phyloP scores from a whole-genome alignment of 2,113 vertebrate genomes.

The Chaenogobius annularis region DNA sequence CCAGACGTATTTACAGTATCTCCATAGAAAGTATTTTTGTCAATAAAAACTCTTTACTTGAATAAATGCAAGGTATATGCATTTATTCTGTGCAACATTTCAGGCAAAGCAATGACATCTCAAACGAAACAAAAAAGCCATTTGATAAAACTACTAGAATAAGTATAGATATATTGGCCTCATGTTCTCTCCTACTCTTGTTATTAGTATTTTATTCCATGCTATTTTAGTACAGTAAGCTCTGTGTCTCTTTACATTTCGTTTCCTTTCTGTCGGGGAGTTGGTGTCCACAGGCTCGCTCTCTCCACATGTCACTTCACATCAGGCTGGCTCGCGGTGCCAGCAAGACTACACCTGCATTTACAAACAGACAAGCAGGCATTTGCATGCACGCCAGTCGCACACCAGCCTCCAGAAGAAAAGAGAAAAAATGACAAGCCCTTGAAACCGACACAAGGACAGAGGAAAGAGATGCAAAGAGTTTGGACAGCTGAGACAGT shows the following conservation, averaged over 20 bases:
- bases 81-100: too few species aligned
- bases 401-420: constrained; percentile 1
- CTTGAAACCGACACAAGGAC: constrained; percentile 30
- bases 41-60: too few species aligned
- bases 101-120: too few species aligned
- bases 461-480: constrained; percentile 10
- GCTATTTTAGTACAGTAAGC: too few species aligned
- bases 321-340: constrained; percentile 39
- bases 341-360: constrained; percentile 52
- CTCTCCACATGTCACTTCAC: constrained; percentile 56
- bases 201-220: too few species aligned
- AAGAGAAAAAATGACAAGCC: constrained; percentile 26
- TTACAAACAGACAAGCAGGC: constrained; percentile 32
- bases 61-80: too few species aligned
- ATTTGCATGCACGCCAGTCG: constrained; percentile 5
- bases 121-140: too few species aligned
- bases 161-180: too few species aligned
- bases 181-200: too few species aligned
- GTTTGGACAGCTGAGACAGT: constrained; percentile 7
- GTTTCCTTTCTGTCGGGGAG: constrained; percentile 29
- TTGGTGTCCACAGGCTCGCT: constrained; percentile 51
- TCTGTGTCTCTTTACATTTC: constrained; percentile 44
- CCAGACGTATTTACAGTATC: too few species aligned
- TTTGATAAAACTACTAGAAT: too few species aligned
- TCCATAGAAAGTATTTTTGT: too few species aligned